Conservation (phyloP, 2,113 vertebrate genomes). For the Zosterops lateralis region DNA sequence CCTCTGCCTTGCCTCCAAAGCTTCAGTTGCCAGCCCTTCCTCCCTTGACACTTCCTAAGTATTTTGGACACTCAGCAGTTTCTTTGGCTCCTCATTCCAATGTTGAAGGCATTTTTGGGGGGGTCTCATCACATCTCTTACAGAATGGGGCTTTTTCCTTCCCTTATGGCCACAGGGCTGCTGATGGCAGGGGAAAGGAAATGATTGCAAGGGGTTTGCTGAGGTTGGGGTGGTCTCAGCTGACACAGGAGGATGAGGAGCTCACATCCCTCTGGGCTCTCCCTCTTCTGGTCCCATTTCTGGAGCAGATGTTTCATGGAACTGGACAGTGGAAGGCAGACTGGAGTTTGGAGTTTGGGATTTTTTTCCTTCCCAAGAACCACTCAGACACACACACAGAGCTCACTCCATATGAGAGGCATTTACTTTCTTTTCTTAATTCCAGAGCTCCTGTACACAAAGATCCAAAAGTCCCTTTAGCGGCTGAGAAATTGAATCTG, state of each 20-base stretch:
- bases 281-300: neutral
- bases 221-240: neutral
- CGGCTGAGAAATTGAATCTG: neutral
- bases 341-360: neutral
- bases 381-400: neutral
- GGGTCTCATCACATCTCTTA: neutral
- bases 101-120: rapidly evolving
- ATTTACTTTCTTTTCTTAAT: neutral
- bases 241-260: neutral
- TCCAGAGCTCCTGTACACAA: neutral
- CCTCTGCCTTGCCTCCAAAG: neutral
- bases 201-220: neutral
- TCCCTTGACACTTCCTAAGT: rapidly evolving
- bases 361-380: neutral
- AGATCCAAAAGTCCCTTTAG: neutral
- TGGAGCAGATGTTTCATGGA: neutral
- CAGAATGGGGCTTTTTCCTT: neutral
- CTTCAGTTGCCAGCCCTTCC: neutral
- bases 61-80: neutral
- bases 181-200: neutral
- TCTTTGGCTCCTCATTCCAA: neutral
- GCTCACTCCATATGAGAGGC: neutral
- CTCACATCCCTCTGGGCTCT: neutral
- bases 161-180: neutral
- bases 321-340: neutral